Base-by-base conservation (phyloP, 2,888 invertebrate species). In the Schrankia costaestrigalis region DNA sequence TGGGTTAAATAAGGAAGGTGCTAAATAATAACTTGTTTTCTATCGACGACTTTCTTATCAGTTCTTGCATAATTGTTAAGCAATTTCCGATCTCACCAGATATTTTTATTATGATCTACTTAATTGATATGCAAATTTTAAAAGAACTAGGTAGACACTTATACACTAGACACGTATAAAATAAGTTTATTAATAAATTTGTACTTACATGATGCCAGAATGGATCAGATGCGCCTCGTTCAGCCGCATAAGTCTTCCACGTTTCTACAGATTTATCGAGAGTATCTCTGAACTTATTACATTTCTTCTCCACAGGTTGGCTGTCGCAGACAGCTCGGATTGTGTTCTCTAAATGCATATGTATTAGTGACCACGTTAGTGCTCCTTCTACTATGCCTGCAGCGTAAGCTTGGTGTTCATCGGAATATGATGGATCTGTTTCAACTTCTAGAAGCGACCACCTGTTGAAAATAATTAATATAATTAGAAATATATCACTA, bases 311-410 rank as follows among this genome's bases (percentile, higher is more conserved):
- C 8, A 71, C 26, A 0, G 71, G 62, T 9, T 90, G 87, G 23
- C 82, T 78, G 4, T 87, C 83, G 45, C 93, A 89, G 45, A 81
- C 82, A 53, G 75, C 71, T 19, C 80, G 61, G 41, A 87, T 86
- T 12, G 92, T 93, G 68, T 96, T 96, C 60, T 91, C 87, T 90
- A 95, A 93, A 65, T 95, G 94, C 60, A 92, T 91, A 70, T 93
- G 91, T 51, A 97, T 95, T 35, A 94, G 87, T 43, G 92, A 92
- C 91, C 93, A 93, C 6, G 96, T 95, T 2, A 96, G 75, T 11
- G 92, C 92, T 0, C 96, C 97, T 75, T 97, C 97, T 0, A 94
- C 89, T 23, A 94, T 89, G 3, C 97, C 97, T 1, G 97, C 96
- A 1, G 94, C 93, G 72, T 93, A 95, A 0, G 96, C 95, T 82